A percentile compares a stretch with the other conserved stretches of the same genome.
Conservation (phyloP, 2,888 invertebrate genomes). For the Aphidoletes aphidimyza region DNA sequence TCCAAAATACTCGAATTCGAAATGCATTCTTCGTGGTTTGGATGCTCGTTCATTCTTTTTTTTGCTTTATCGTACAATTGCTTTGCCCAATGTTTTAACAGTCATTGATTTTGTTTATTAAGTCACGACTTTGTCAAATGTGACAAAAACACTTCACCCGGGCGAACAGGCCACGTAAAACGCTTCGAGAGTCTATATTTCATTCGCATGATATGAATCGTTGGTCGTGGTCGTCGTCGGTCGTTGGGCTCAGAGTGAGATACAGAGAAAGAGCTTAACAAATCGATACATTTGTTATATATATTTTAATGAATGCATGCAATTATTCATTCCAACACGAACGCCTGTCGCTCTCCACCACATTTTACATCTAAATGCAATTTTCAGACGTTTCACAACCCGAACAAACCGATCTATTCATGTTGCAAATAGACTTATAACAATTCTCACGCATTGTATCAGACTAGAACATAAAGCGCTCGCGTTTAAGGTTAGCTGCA, state of each 20-base stretch:
- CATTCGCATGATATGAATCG: neutral
- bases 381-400: neutral
- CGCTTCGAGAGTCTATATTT: constrained; percentile 40
- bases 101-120: constrained; percentile 28
- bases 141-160: constrained; percentile 43
- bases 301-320: constrained; percentile 45
- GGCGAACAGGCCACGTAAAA: neutral
- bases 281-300: constrained; percentile 50
- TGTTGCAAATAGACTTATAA: constrained; percentile 29
- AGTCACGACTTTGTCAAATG: constrained; percentile 54
- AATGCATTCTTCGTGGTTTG: constrained; percentile 2
- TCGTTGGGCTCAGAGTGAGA: neutral
- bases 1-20: too few species aligned
- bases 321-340: constrained; percentile 53
- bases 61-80: neutral
- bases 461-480: neutral
- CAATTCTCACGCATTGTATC: constrained; percentile 51
- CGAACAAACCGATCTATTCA: constrained; percentile 32
- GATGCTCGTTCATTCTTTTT: neutral
- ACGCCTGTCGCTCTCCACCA: neutral
- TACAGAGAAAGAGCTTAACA: neutral
- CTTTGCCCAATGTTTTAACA: neutral
- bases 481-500: neutral
- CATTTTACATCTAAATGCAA: constrained; percentile 19
- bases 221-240: too few species aligned